These are phyloP conservation scores for Echinops telfairi DNA, from an alignment of 2,113 vertebrate genomes.

Conservation along the genomic window DNA sequence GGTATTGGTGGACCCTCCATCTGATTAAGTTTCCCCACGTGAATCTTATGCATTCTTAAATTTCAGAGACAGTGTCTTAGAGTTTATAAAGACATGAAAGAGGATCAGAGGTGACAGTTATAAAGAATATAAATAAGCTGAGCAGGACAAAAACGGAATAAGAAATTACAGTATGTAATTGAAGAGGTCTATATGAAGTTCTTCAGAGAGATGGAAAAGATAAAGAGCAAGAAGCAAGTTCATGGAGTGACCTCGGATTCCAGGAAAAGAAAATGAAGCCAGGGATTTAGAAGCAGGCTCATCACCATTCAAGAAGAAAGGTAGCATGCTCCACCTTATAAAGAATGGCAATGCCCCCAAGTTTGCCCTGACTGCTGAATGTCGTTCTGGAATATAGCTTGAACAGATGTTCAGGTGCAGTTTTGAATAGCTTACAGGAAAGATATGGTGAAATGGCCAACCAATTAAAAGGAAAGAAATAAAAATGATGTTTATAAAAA, in stretches of 20 bases:
- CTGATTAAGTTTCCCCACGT: neutral
- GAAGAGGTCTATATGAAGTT: slow-evolving; percentile 49
- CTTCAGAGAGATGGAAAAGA: slow-evolving; percentile 56
- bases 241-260: neutral
- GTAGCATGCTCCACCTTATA: neutral
- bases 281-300: neutral
- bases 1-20: neutral
- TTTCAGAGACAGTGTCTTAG: slow-evolving; percentile 29
- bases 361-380: neutral
- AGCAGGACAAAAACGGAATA: neutral
- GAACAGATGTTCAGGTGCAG: neutral
- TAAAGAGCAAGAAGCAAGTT: slow-evolving; percentile 31
- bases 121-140: neutral
- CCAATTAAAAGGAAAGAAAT: no score
- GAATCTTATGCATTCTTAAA: neutral
- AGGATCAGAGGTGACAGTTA: slow-evolving; percentile 39
- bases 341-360: neutral
- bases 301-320: slow-evolving; percentile 1
- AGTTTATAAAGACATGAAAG: slow-evolving; percentile 51
- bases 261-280: slow-evolving; percentile 49
- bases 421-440: neutral
- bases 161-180: neutral
- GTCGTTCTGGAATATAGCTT: neutral
- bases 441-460: neutral
- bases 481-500: neutral